Percentiles rank a stretch among this genome's conserved stretches.
phyloP scores from a whole-genome alignment of 92 coral and sea anemone species.

The Epizoanthus illoricatus region DNA sequence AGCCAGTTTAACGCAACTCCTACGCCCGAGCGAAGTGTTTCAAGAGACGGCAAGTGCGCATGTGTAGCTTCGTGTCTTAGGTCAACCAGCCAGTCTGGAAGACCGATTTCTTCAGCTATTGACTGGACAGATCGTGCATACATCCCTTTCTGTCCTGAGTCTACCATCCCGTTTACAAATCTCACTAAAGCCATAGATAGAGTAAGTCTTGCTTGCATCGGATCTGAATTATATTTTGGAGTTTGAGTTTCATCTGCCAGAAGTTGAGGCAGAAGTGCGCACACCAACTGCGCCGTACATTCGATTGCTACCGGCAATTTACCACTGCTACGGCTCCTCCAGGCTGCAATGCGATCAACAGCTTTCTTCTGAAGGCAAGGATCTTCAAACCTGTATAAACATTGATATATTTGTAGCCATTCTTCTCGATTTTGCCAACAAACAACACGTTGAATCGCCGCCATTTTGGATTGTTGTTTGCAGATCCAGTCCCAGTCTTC shows the following conservation, averaged over 20 bases:
- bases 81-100: slow-evolving; percentile 98
- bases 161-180: slow-evolving; percentile 93
- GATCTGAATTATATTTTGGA: not conserved
- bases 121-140: slow-evolving; percentile 95
- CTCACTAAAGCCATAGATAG: slow-evolving; percentile 93
- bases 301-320: slow-evolving; percentile 89
- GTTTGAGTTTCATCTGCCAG: slow-evolving; percentile 27
- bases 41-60: slow-evolving; percentile 80
- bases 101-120: slow-evolving; percentile 92
- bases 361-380: slow-evolving; percentile 69
- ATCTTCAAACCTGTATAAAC: slow-evolving; percentile 76
- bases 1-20: slow-evolving; percentile 81
- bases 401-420: slow-evolving; percentile 75
- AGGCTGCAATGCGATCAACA: slow-evolving; percentile 71
- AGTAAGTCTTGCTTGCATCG: slow-evolving; percentile 50
- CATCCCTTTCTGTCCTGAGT: slow-evolving; percentile 81
- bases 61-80: slow-evolving; percentile 94
- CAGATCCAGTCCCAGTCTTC: not conserved
- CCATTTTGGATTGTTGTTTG: slow-evolving; percentile 41
- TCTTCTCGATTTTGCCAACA: slow-evolving; percentile 86
- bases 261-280: slow-evolving; percentile 59
- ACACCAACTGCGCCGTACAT: slow-evolving; percentile 76
- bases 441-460: slow-evolving; percentile 74
- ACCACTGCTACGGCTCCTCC: slow-evolving; percentile 91
- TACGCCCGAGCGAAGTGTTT: slow-evolving; percentile 70